Percentiles rank a stretch among this genome's conserved stretches.
phyloP scores from a whole-genome alignment of 2,888 invertebrate species.

The Imbricaverruca yamaguchii region DNA sequence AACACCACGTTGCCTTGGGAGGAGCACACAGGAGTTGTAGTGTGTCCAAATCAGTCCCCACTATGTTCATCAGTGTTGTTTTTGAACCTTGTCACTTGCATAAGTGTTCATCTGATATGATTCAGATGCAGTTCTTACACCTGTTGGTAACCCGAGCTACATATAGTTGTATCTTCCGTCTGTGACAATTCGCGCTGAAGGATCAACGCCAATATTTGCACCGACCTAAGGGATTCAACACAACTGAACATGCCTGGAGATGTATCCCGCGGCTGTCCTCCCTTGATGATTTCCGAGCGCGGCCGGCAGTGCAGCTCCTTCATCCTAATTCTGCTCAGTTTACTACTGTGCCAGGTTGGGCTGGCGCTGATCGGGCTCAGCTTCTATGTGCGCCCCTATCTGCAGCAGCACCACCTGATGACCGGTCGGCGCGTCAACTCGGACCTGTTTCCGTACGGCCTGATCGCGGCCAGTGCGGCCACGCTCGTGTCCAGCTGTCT shows the following conservation, averaged over 20 bases:
- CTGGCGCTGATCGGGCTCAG: neutral
- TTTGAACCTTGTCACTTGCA: too few relatives aligned
- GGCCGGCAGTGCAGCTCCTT: neutral
- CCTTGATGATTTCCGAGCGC: neutral
- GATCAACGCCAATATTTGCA: too few relatives aligned
- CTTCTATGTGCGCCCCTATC: slow-evolving; percentile 5
- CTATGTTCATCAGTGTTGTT: too few relatives aligned
- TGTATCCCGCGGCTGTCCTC: neutral
- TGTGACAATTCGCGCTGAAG: too few relatives aligned
- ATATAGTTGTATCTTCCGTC: too few relatives aligned
- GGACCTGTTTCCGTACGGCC: slow-evolving; percentile 10
- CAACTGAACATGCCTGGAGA: neutral
- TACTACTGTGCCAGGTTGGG: neutral
- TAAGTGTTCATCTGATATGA: too few relatives aligned
- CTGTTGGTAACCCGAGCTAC: too few relatives aligned
- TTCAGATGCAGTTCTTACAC: too few relatives aligned
- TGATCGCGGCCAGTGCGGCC: neutral
- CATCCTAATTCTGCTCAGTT: neutral
- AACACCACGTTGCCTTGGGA: too few relatives aligned
- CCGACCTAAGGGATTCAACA: too few relatives aligned
- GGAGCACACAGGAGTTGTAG: too few relatives aligned
- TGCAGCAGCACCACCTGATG: slow-evolving; percentile 8
- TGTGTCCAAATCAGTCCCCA: too few relatives aligned
- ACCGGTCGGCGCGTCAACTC: neutral
- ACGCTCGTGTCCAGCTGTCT: neutral